Percentiles rank a stretch among this genome's conserved stretches.
Conservation (phyloP, 2,888 invertebrate species). For the Folsomia candida region DNA sequence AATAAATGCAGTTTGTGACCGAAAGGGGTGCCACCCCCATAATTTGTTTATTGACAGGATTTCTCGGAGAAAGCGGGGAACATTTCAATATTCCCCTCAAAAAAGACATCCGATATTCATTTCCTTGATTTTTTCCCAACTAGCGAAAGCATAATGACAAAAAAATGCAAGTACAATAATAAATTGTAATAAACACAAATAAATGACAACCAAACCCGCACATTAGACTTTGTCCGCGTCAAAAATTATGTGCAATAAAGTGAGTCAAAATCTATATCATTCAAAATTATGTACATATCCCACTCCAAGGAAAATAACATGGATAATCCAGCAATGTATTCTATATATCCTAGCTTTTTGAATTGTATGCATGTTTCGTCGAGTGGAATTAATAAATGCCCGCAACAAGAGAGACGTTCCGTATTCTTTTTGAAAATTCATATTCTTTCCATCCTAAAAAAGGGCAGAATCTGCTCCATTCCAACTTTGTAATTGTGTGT, state of each 20-base stretch:
- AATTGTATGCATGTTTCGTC: neutral
- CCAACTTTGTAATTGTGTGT: neutral
- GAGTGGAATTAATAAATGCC: neutral
- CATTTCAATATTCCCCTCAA: neutral
- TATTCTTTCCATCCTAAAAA: neutral
- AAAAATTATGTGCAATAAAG: too few relatives aligned
- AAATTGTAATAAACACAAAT: too few relatives aligned
- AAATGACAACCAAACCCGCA: too few relatives aligned
- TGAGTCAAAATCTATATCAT: too few relatives aligned
- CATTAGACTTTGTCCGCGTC: too few relatives aligned
- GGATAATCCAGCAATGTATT: conserved; percentile 3
- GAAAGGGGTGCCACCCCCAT: neutral
- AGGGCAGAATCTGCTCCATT: neutral
- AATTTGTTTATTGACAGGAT: neutral
- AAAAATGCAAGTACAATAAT: too few relatives aligned
- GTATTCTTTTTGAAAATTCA: conserved; percentile 4
- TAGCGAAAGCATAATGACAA: too few relatives aligned
- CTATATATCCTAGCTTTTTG: neutral
- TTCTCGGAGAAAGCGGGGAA: neutral
- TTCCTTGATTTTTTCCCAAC: too few relatives aligned
- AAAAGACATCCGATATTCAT: too few relatives aligned
- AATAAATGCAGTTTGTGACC: neutral
- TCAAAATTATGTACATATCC: too few relatives aligned
- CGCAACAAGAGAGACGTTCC: neutral
- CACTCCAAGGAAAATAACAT: too few relatives aligned